Evolutionary conservation across 2,888 invertebrate species (phyloP), one percentile per base, ranked within the genome.

Genomic region (Drosophila birchii): DNA sequence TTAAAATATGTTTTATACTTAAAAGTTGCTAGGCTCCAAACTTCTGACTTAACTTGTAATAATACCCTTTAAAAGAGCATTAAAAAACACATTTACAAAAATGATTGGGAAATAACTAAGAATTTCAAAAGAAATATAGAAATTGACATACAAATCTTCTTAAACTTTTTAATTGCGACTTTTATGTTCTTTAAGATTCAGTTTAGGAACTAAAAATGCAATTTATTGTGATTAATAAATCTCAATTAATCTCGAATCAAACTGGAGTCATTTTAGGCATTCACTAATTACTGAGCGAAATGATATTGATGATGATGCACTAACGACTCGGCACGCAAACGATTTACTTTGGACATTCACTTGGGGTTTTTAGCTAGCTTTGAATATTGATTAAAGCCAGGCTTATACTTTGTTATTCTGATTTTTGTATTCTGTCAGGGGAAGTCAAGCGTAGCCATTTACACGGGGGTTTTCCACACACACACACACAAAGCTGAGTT

Each of bases 381-480:
- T 51, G 14, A 64, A 64, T 64, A 51, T 36, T 66, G 66, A 51
- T 64, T 66, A 29, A 63, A 51, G 51, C 64, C 64, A 14, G 64
- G 64, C 51, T 66, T 36, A 51, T 11, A 64, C 26, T 14, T 71
- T 53, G 26, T 60, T 49, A 18, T 29, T 39, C 32, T 12, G n/a
- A n/a, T 16, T 7, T 32, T 47, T 26, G n/a, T n/a, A 29, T 55
- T 16, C 34, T 60, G 23, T 32, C n/a, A 49, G 32, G 64, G 55
- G 64, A 54, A 53, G 36, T 70, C 70, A 73, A 70, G 63, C 70
- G 74, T 34, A 63, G 47, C 76, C 8, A 54, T 68, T 73, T 58
- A 23, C 75, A 75, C 26, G 14, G 29, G 72, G 76, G 54, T 29
- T 73, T 73, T 75, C 20, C 57, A 29, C 74, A 62, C 47, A 57